These are phyloP conservation scores for Diploptera punctata DNA, from an alignment of 2,888 invertebrate species.

Conservation along the genomic window DNA sequence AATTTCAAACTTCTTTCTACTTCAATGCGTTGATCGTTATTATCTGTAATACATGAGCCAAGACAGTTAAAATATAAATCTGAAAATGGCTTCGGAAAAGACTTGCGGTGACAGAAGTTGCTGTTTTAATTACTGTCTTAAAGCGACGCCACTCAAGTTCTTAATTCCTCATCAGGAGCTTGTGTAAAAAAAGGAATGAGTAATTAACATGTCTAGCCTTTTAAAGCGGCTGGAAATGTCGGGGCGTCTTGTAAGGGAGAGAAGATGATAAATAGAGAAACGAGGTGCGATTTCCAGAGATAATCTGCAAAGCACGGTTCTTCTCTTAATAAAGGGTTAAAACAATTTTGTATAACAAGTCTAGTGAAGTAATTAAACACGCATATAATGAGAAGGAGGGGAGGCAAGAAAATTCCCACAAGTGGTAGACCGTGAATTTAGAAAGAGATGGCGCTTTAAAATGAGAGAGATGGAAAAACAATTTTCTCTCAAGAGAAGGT, in stretches of 20 bases:
- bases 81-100: too few relatives aligned
- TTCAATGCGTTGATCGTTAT: too few relatives aligned
- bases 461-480: not conserved
- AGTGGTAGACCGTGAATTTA: not conserved
- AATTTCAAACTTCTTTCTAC: too few relatives aligned
- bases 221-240: too few relatives aligned
- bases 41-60: too few relatives aligned
- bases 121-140: too few relatives aligned
- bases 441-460: not conserved
- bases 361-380: conserved; percentile 37
- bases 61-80: too few relatives aligned
- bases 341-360: conserved; percentile 37
- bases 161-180: too few relatives aligned
- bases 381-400: not conserved
- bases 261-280: conserved; percentile 20
- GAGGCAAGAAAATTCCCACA: not conserved
- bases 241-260: not conserved
- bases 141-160: too few relatives aligned
- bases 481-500: not conserved
- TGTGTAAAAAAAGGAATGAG: too few relatives aligned
- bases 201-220: too few relatives aligned
- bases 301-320: conserved; percentile 23
- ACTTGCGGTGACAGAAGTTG: too few relatives aligned
- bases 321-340: conserved; percentile 39
- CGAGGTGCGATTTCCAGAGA: conserved; percentile 23